Evolutionary conservation across 2,113 vertebrate species (phyloP), one percentile per base, ranked within the genome.

Genomic region (Rhadina sibilatrix): DNA sequence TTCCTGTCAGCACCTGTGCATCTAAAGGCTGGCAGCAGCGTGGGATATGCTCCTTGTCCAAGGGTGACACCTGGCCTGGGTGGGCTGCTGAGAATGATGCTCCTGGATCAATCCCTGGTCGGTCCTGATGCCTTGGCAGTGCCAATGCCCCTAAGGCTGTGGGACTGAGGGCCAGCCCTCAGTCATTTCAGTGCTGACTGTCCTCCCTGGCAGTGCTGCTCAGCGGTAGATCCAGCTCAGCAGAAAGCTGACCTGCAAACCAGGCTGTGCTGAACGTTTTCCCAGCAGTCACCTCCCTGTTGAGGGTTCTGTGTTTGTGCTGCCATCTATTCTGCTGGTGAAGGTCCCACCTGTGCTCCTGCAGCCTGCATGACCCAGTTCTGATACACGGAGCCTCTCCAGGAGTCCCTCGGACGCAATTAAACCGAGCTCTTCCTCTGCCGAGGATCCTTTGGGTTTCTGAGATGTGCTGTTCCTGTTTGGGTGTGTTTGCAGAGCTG

Each of bases 41-140:
- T 8, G 3, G 52, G 54, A 17, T 2, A 5, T 11, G 0, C 19
- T 82, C 9, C 31, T 21, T 35, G 17, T 16, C 25, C 0, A 0
- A 33, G 50, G 60, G 24, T n/a, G 75, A 70, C 18, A 10, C 19
- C 27, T 8, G 18, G 33, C 46, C 46, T 47, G 61, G 46, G 8
- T 7, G 10, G 5, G 37, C n/a, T 35, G 66, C 68, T 59, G 63
- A 18, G 8, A 68, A 6, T 6, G 40, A 13, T 53, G 46, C 21
- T 68, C 14, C 33, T 31, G n/a, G 27, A 16, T 66, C 56, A 15
- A 0, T 38, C 37, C n/a, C 49, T 1, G 5, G 7, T 31, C 14
- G 8, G 37, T 35, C 27, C 79, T 50, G 70, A 4, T 14, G 30
- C 57, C 57, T 27, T 47, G 79, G 56, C 46, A 19, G 33, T 31